Percentiles rank a stretch among this genome's conserved stretches.
Evolutionary conservation across 1,140 invertebrate species (phyloP).

Genomic region (Cotesia vestalis): DNA sequence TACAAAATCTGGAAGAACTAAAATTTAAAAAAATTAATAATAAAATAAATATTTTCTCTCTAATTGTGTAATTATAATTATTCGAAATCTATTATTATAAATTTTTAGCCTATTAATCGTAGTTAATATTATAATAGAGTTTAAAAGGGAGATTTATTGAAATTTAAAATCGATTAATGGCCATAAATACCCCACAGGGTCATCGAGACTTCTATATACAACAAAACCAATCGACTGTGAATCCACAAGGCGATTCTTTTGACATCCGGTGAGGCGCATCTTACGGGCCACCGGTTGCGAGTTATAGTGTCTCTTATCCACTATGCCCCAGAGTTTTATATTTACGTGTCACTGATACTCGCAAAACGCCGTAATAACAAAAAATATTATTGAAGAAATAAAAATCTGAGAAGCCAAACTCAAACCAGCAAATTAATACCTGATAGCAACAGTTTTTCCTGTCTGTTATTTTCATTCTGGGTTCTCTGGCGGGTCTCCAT

Average conservation of each 20-base stretch:
- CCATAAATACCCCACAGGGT: conserved; percentile 27
- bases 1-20: conserved; percentile 95
- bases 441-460: conserved; percentile 88
- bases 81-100: too few relatives aligned
- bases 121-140: conserved; percentile 1
- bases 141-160: not conserved
- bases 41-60: not conserved
- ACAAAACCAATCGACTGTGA: conserved; percentile 63
- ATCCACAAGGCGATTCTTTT: conserved; percentile 63
- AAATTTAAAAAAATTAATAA: conserved; percentile 46
- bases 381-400: conserved; percentile 7
- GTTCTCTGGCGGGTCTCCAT: conserved; percentile 94
- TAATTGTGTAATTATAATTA: too few relatives aligned
- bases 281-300: conserved; percentile 52
- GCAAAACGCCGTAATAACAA: not conserved
- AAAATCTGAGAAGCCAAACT: conserved; percentile 5
- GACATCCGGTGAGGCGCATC: conserved; percentile 59
- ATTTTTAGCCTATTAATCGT: not conserved
- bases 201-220: conserved; percentile 10
- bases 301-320: not conserved
- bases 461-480: conserved; percentile 93
- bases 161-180: conserved; percentile 35
- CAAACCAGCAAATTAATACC: conserved; percentile 64
- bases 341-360: too few relatives aligned
- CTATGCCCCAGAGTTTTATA: not conserved